phyloP scores from a whole-genome alignment of 2,797 vertebrate species.

The Acanthurus lineatus region DNA sequence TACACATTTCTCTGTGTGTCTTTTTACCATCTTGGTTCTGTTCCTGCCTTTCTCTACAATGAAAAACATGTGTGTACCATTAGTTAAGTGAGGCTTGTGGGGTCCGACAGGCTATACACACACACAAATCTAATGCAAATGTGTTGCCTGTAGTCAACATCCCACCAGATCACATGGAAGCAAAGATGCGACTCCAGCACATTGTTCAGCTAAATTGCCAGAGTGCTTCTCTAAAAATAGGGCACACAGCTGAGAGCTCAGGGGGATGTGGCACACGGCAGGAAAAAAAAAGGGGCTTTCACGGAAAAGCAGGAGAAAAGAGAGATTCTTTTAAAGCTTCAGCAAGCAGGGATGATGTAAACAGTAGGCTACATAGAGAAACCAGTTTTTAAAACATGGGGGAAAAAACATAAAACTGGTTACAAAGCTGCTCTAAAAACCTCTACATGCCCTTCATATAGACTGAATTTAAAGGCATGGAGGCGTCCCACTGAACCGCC shows the following conservation, averaged over 20 bases:
- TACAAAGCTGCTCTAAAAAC: constrained; percentile 49
- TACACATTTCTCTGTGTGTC: too few species aligned
- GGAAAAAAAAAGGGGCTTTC: constrained; percentile 51
- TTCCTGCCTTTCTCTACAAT: neutral
- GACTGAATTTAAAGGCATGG: constrained; percentile 25
- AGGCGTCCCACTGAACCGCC: constrained; percentile 34
- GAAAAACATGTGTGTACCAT: constrained; percentile 14
- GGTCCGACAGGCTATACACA: constrained; percentile 9
- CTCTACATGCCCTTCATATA: constrained; percentile 12
- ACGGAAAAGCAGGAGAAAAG: constrained; percentile 53
- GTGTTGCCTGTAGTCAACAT: constrained; percentile 59
- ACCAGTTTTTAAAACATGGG: constrained; percentile 23
- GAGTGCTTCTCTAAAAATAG: constrained; percentile 79
- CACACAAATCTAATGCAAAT: constrained; percentile 39
- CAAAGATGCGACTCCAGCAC: constrained; percentile 62
- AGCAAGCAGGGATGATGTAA: constrained; percentile 55
- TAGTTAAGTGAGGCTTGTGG: constrained; percentile 25
- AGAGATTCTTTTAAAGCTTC: constrained; percentile 46
- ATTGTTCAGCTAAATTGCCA: constrained; percentile 75
- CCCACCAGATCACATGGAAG: constrained; percentile 56
- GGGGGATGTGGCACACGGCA: constrained; percentile 60
- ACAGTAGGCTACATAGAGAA: constrained; percentile 40
- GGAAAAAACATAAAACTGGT: neutral
- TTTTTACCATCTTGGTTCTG: too few species aligned
- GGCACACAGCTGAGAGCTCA: constrained; percentile 75